A percentile compares a stretch with the other conserved stretches of the same genome.
Evolutionary conservation across 2,113 vertebrate genomes (phyloP).

Genomic region (Dicentrarchus labrax): DNA sequence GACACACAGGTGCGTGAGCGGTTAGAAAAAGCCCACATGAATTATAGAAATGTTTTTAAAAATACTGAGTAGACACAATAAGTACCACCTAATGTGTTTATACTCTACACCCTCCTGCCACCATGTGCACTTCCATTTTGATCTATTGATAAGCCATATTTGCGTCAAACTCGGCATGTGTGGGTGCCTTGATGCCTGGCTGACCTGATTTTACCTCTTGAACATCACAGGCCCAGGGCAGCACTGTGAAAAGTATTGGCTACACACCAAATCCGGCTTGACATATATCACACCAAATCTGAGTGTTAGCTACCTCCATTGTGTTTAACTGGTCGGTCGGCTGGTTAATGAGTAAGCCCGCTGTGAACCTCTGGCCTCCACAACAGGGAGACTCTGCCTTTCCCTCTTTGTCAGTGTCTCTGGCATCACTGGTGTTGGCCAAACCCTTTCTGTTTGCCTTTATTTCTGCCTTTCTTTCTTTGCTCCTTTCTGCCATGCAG

Average conservation of each 20-base stretch:
- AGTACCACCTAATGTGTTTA: not conserved
- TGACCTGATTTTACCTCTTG: slow-evolving; percentile 54
- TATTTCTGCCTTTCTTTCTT: slow-evolving; percentile 9
- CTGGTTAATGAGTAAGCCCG: slow-evolving; percentile 65
- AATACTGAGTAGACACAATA: not conserved
- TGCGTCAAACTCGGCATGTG: slow-evolving; percentile 26
- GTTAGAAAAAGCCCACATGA: not conserved
- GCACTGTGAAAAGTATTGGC: slow-evolving; percentile 26
- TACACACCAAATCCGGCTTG: slow-evolving; percentile 41
- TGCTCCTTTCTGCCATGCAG: slow-evolving; percentile 28
- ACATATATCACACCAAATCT: slow-evolving; percentile 52
- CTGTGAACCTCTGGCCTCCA: slow-evolving; percentile 41
- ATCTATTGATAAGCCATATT: slow-evolving; percentile 26
- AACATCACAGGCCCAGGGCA: slow-evolving; percentile 18
- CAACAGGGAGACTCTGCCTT: slow-evolving; percentile 25
- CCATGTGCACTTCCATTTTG: not conserved
- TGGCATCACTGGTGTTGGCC: slow-evolving; percentile 45
- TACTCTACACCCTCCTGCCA: not conserved
- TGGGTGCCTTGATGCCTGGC: slow-evolving; percentile 23
- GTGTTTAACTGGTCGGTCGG: slow-evolving; percentile 38
- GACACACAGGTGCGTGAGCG: not conserved
- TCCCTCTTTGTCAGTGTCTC: slow-evolving; percentile 17
- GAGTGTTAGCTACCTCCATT: slow-evolving; percentile 31
- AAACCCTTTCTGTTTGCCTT: slow-evolving; percentile 44
- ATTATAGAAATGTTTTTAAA: not conserved